Percentiles rank a stretch among this genome's conserved stretches.
Conservation (phyloP, 2,113 vertebrate genomes). For the Oncorhynchus nerka region DNA sequence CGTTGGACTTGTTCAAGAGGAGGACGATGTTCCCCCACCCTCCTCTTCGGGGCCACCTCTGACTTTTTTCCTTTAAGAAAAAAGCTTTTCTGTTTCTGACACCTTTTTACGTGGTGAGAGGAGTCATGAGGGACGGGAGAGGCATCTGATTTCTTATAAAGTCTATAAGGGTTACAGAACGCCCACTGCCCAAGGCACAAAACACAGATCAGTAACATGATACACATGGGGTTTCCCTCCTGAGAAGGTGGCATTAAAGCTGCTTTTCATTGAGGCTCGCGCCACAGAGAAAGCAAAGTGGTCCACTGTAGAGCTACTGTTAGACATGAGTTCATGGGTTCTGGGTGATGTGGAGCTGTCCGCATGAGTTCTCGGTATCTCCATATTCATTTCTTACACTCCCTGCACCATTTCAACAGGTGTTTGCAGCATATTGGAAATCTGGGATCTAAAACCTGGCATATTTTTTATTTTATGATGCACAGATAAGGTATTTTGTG, state of each 20-base stretch:
- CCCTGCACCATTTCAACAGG: conserved; percentile 11
- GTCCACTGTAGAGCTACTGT: no score
- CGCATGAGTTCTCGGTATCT: not conserved
- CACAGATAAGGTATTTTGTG: not conserved
- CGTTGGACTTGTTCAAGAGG: not conserved
- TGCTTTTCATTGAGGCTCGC: no score
- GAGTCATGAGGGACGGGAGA: not conserved
- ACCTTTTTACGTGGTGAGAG: not conserved
- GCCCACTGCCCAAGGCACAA: not conserved
- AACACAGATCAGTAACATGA: not conserved
- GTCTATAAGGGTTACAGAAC: not conserved
- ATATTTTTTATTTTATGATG: conserved; percentile 1
- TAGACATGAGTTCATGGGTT: no score
- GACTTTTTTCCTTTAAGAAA: not conserved
- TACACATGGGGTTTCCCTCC: not conserved
- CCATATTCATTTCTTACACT: not conserved
- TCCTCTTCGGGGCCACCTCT: not conserved
- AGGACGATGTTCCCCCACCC: no score
- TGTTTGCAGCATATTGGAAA: not conserved
- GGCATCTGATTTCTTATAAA: not conserved
- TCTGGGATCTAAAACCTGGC: conserved; percentile 20
- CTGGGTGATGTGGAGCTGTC: no score
- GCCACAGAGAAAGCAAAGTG: no score
- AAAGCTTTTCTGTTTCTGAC: not conserved
- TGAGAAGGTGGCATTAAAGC: no score